Base-by-base conservation (phyloP, 2,797 vertebrate genomes). In the Gadopsis marmoratus region DNA sequence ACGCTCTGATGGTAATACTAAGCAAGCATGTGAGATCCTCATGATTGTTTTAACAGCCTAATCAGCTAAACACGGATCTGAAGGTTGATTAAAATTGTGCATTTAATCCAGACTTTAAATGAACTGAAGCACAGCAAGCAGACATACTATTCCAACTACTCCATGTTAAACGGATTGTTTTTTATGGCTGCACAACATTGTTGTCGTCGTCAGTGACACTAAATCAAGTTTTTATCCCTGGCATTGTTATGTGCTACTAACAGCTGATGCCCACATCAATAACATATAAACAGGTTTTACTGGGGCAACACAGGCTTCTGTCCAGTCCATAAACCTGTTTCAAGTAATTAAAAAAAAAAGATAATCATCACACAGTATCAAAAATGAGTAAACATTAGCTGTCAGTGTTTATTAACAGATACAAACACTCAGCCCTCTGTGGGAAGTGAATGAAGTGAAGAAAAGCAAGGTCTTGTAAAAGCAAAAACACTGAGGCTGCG, bases 331-430 rank as follows among this genome's bases (percentile, higher is more conserved):
- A 51, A 85, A 64, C 43, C 43, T 63, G 17, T 71, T 74, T 31
- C 2, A 71, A 53, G 16, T 41, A 17, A 71, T 68, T 35, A 17
- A 66, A 55, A 45, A 60, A 63, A 74, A 21, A 66, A 55, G 35
- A 60, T 59, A 74, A 62, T 50, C 31, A 71, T 67, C 55, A 39
- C 67, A 66, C 68, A 56, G 19, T 69, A 68, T 64, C 26, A 76
- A 19, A 71, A 71, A 84, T 71, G 13, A 71, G 74, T 78, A 62
- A 70, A 65, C 55, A 77, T 74, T 51, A 71, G 11, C 47, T 72
- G 74, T 48, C 54, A 39, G 26, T 74, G 59, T 75, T 75, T 76
- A 70, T 70, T 71, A 59, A 53, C 26, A 64, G 29, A 73, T 26
- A 58, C 19, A 61, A 51, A 81, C 31, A 58, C 12, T 63, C 2